Percentiles rank a stretch among this genome's conserved stretches.
These are phyloP conservation scores for Salpingus planirostris DNA, from an alignment of 2,888 invertebrate species.

Conservation along the genomic window DNA sequence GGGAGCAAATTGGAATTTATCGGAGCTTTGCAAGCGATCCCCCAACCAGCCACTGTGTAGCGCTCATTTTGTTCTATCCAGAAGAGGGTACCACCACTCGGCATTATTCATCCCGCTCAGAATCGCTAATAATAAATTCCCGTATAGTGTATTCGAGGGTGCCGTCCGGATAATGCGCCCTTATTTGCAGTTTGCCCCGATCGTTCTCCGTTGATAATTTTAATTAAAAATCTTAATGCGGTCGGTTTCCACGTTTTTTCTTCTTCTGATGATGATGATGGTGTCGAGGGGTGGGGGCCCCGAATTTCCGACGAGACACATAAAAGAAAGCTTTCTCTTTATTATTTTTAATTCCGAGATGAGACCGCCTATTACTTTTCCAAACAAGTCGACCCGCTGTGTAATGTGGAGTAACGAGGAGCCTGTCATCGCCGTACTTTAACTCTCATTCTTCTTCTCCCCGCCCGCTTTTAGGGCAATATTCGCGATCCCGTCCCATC, in stretches of 20 bases:
- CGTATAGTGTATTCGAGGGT: too few species aligned
- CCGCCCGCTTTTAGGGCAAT: slow-evolving; percentile 23
- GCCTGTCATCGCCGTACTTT: slow-evolving; percentile 27
- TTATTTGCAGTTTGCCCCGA: too few species aligned
- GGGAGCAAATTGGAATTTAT: too few species aligned
- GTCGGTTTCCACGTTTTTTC: too few species aligned
- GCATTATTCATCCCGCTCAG: too few species aligned
- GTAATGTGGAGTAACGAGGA: slow-evolving; percentile 27
- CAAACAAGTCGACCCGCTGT: slow-evolving; percentile 23
- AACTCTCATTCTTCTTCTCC: slow-evolving; percentile 27
- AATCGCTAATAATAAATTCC: too few species aligned
- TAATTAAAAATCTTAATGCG: slow-evolving; percentile 3
- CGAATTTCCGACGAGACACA: slow-evolving; percentile 5
- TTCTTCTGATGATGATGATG: neutral
- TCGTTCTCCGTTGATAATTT: slow-evolving; percentile 3
- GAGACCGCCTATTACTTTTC: slow-evolving; percentile 26
- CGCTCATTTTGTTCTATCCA: too few species aligned
- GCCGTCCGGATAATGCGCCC: too few species aligned
- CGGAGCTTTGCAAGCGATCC: too few species aligned
- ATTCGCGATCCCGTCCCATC: slow-evolving; percentile 21
- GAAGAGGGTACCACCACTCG: too few species aligned
- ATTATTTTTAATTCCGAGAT: slow-evolving; percentile 28
- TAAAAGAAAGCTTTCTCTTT: slow-evolving; percentile 24
- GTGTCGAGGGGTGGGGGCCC: neutral
- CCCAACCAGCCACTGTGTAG: too few species aligned